Conservation (phyloP, 2,888 invertebrate genomes). For the Chydorus sphaericus region DNA sequence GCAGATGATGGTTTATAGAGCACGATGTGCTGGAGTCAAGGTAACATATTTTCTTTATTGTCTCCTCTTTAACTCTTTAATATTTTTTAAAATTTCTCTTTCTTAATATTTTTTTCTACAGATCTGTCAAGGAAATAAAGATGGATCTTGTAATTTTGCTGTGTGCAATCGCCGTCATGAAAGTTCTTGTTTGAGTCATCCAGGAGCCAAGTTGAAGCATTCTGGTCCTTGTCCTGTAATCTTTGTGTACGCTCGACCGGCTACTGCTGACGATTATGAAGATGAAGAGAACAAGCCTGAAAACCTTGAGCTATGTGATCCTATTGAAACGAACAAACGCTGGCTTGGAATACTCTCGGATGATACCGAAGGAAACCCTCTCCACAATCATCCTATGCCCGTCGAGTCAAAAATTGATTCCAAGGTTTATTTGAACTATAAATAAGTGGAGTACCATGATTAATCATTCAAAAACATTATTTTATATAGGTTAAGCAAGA, state of each 20-base stretch:
- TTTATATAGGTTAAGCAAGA: not conserved
- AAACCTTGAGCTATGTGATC: too few relatives aligned
- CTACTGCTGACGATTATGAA: not conserved
- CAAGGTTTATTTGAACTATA: too few relatives aligned
- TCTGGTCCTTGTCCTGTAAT: not conserved
- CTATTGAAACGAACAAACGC: too few relatives aligned
- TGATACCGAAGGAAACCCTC: not conserved
- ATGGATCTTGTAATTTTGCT: not conserved
- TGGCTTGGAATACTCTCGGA: not conserved
- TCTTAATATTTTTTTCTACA: not conserved
- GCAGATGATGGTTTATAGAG: not conserved
- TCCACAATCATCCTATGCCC: not conserved
- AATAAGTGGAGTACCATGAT: too few relatives aligned
- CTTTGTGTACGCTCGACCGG: not conserved
- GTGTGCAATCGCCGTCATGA: not conserved
- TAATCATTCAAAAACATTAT: too few relatives aligned
- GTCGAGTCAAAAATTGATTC: not conserved
- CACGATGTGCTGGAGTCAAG: not conserved
- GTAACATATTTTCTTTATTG: too few relatives aligned
- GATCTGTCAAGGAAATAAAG: not conserved
- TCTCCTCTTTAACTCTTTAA: too few relatives aligned
- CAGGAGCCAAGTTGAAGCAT: not conserved
- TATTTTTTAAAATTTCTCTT: too few relatives aligned
- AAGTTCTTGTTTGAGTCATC: not conserved
- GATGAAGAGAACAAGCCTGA: too few relatives aligned